Conservation (phyloP, 2,113 vertebrate genomes). For the Struthio camelus region DNA sequence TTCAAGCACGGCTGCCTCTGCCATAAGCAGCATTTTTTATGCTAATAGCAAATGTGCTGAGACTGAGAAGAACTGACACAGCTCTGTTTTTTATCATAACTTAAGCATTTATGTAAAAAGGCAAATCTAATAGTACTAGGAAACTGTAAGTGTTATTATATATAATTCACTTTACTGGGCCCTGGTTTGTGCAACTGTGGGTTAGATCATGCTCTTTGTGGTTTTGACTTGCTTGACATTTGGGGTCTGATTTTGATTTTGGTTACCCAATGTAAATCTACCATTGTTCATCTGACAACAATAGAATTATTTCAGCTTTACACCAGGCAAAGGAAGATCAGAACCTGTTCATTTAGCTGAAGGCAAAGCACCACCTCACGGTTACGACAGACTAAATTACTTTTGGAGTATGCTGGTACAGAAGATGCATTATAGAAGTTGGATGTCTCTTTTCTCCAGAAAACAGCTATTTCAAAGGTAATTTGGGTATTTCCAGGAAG, state of each 20-base stretch:
- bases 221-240: constrained; percentile 52
- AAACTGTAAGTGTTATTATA: constrained; percentile 77
- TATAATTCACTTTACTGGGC: constrained; percentile 75
- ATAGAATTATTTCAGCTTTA: neutral
- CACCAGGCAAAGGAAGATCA: neutral
- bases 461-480: constrained; percentile 8
- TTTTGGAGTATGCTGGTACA: neutral
- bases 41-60: constrained; percentile 81
- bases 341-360: neutral
- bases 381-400: neutral
- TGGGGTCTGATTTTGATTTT: constrained; percentile 16
- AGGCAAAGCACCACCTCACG: constrained; percentile 3
- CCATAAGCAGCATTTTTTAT: constrained; percentile 85
- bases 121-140: constrained; percentile 78
- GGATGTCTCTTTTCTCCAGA: neutral
- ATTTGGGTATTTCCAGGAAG: neutral
- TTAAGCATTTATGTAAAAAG: constrained; percentile 81
- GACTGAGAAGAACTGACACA: constrained; percentile 76
- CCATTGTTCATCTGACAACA: constrained; percentile 2
- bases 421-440: neutral
- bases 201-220: constrained; percentile 61
- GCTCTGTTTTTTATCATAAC: constrained; percentile 80
- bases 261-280: neutral
- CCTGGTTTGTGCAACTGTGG: constrained; percentile 56
- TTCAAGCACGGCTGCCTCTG: constrained; percentile 82